Base-by-base conservation (phyloP, 2,113 vertebrate genomes). In the Numenius arquata region DNA sequence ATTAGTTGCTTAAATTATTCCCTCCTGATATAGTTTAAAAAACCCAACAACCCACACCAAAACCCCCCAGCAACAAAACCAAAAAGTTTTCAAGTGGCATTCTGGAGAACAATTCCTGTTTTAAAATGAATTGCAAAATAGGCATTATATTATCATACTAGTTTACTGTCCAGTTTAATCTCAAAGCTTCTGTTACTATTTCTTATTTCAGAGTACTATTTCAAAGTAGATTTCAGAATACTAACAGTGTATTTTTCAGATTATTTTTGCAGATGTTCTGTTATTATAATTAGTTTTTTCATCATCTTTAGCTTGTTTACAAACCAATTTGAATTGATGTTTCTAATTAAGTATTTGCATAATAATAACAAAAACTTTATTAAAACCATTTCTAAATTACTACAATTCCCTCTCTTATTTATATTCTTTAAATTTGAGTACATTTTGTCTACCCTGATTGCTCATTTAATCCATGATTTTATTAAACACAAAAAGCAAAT, bases 271-370 rank as follows among this genome's bases (percentile, higher is more conserved):
- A 55, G 71, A 59, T 80, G 40, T 70, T 91, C 21, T 82, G 5
- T 75, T 75, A 62, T 34, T 68, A 38, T 86, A 91, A 83, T 91
- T 75, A 65, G 15, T 26, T 95, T 80, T 86, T 92, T 36, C 63
- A 88, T 43, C 6, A 36, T 77, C 34, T 74, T 91, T 66, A 55
- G 2, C 38, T 88, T 95, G 63, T 84, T 92, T 92, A 56, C 65
- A 90, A 88, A 61, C 4, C 10, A 89, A 73, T 80, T 34, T 84
- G n/a, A 82, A 84, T 83, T 59, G 6, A 50, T 88, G 80, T 94
- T 88, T 88, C 67, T 73, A 92, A 80, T 89, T 87, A 92, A 41
- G 6, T 38, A 94, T 96, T 89, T 92, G 72, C 76, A 93, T 93
- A 90, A 88, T 78, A 87, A 79, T 71, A 83, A 80, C 41, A 76